Evolutionary conservation across 2,888 invertebrate genomes (phyloP), one percentile per base, ranked within the genome.

Genomic region (Pteria penguin): DNA sequence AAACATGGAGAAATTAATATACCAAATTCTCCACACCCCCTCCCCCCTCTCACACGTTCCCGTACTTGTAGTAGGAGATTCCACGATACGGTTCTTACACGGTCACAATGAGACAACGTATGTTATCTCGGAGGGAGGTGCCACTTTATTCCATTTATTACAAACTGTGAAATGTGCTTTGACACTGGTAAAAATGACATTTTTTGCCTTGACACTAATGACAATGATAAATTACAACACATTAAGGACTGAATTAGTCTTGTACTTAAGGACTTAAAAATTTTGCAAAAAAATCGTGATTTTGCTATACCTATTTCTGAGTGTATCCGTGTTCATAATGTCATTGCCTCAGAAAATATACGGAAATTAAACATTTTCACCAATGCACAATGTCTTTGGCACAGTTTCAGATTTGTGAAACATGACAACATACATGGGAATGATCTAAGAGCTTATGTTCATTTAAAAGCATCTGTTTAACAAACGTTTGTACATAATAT

Each of bases 141-240:
- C 62, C 29, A 29, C 22, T 22, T 22, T 62, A 31, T 11, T 31
- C 22, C 4, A 62, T 62, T 22, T 32, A 62, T 62, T 31, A 22
- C 22, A 62, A 8, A 62, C 32, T 62, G 29, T 62, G 32, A 62
- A 62, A 62, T 62, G 58, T 58, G 5, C n/a, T n/a, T n/a, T n/a
- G n/a, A n/a, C n/a, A n/a, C n/a, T n/a, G n/a, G n/a, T n/a, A n/a
- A n/a, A n/a, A n/a, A n/a, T n/a, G 62, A 31, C 8, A 32, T 62
- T 31, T 31, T 62, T 11, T 32, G 32, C n/a, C 22, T 29, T 31
- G 33, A 32, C 27, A 62, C 62, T 31, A 62, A 62, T 62, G 62
- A 62, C 32, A 26, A 4, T 3, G 32, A 31, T 31, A 32, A 62
- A 62, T 14, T 14, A 36, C 45, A 36, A 5, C 14, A 36, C 45